These are phyloP conservation scores for Biston stratarius DNA, from an alignment of 2,888 invertebrate genomes.

Conservation along the genomic window DNA sequence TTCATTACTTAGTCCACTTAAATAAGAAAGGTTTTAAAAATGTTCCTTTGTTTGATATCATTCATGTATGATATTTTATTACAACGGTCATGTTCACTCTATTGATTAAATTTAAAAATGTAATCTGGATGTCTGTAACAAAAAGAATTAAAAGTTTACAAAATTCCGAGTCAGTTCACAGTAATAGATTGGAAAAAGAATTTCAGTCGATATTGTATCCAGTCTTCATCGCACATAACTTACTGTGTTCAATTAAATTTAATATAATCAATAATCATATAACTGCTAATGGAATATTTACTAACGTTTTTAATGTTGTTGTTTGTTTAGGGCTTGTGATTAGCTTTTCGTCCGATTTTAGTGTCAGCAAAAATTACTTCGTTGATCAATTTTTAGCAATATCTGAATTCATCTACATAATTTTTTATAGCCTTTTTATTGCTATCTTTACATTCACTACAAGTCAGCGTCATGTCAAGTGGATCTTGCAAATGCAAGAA, in stretches of 20 bases:
- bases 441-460: not conserved
- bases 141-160: not conserved
- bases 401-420: not conserved
- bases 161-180: not conserved
- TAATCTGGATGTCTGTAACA: not conserved
- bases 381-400: not conserved
- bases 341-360: not conserved
- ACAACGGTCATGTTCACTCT: not conserved
- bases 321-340: not conserved
- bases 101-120: not conserved
- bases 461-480: not conserved
- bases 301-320: not conserved
- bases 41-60: too few relatives aligned
- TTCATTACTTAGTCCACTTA: not conserved
- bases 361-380: not conserved
- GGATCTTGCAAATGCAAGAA: constrained; percentile 6
- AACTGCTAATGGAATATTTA: constrained; percentile 2
- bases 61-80: not conserved
- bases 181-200: constrained; percentile 17
- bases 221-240: not conserved
- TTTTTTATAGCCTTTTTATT: not conserved
- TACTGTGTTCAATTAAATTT: not conserved
- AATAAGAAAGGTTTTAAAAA: not conserved
- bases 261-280: constrained; percentile 6
- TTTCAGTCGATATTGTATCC: constrained; percentile 21